Percentiles rank a stretch among this genome's conserved stretches.
phyloP scores from a whole-genome alignment of 2,113 vertebrate species.

The Climacteris rufus region DNA sequence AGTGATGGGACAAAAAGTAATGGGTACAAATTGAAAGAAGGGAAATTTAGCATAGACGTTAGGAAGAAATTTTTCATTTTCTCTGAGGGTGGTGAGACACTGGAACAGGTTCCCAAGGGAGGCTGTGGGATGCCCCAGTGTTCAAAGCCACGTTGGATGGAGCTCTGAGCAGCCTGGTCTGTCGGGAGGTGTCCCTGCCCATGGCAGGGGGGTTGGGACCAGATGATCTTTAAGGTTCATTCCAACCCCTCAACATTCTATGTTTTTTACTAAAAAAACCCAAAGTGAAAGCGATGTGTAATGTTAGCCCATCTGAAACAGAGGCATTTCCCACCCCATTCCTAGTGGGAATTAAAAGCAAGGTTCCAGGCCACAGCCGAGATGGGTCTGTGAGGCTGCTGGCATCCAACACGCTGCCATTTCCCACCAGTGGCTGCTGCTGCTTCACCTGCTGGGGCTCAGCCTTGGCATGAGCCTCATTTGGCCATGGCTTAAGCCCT shows the following conservation, averaged over 20 bases:
- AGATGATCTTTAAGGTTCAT: not conserved
- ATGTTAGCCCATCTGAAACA: not conserved
- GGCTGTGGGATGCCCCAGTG: not conserved
- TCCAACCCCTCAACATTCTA: not conserved
- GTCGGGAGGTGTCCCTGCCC: not conserved
- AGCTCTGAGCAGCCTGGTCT: not conserved
- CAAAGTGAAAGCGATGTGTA: not conserved
- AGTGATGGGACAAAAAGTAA: not conserved
- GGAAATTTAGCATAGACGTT: not conserved
- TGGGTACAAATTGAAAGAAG: not conserved
- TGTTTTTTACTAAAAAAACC: not conserved
- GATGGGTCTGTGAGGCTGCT: fast-evolving
- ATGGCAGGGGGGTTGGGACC: not conserved
- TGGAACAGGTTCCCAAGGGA: not conserved
- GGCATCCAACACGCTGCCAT: fast-evolving
- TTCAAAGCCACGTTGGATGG: not conserved
- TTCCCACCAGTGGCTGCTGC: not conserved
- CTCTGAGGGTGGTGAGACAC: not conserved
- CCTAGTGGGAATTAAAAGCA: not conserved
- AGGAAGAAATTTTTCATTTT: not conserved
- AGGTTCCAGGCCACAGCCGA: not conserved
- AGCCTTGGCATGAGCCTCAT: not conserved
- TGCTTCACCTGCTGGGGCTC: not conserved
- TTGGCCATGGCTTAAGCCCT: not conserved
- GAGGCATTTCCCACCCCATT: not conserved